These are phyloP conservation scores for Anarrhichthys ocellatus DNA, from an alignment of 2,113 vertebrate genomes.

Conservation along the genomic window DNA sequence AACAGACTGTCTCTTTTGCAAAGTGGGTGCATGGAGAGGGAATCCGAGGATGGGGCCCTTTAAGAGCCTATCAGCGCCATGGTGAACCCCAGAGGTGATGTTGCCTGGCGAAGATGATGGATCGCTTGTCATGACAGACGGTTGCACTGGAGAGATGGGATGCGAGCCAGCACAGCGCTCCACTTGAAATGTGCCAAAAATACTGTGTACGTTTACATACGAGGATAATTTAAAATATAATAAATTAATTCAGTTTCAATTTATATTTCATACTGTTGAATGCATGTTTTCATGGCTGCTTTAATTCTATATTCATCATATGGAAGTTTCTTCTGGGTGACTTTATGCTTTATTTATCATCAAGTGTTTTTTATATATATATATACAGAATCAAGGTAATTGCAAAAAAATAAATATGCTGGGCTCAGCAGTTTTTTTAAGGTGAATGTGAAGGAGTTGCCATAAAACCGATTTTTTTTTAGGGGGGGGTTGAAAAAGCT, in stretches of 20 bases:
- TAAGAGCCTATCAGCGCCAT: neutral
- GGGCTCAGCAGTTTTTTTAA: neutral
- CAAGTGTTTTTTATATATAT: neutral
- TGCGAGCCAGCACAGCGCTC: neutral
- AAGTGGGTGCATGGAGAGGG: slow-evolving; percentile 11
- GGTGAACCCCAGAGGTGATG: slow-evolving; percentile 33
- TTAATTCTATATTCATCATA: neutral
- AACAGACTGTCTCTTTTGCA: slow-evolving; percentile 8
- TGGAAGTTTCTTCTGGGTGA: no score
- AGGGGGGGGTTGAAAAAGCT: neutral
- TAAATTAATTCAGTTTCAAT: neutral
- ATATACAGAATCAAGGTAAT: neutral
- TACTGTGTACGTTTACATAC: neutral
- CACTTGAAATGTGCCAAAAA: slow-evolving; percentile 3
- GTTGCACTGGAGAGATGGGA: slow-evolving; percentile 16
- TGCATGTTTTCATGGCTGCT: neutral
- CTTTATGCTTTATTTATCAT: neutral
- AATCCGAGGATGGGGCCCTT: slow-evolving; percentile 1
- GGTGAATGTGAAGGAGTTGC: neutral
- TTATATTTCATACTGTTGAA: neutral
- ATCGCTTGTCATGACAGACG: slow-evolving; percentile 40
- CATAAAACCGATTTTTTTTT: neutral
- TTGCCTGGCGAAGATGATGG: slow-evolving; percentile 36
- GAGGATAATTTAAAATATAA: neutral
- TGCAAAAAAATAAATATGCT: neutral